Evolutionary conservation across 2,888 invertebrate genomes (phyloP), one percentile per base, ranked within the genome.

Genomic region (Idaea straminata): DNA sequence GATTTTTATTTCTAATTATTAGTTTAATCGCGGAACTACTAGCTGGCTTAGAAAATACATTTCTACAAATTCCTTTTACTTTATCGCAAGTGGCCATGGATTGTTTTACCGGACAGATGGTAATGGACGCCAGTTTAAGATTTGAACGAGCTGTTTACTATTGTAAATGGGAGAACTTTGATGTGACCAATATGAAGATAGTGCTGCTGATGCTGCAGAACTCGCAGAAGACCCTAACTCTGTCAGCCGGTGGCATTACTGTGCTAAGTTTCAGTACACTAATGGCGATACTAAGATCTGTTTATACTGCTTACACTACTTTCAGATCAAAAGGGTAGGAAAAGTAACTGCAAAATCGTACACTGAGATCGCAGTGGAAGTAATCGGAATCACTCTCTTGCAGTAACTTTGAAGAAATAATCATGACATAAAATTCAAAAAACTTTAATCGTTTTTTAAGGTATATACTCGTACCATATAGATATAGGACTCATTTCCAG

Each of bases 91-190:
- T 85, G 0, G 80, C 77, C 0, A 82, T 85, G 74, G 87, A 87
- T 67, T 89, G 89, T 68, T 76, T 80, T 0, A 78, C 78, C 3
- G 89, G 89, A 0, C 89, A 89, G 67, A 77, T 79, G 2, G 69
- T 89, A 0, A 81, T 84, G 62, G 85, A 89, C n/a, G 86, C 88
- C 0, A 82, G 81, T 65, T 16, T 71, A 0, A 62, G 64, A 0
- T 87, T 89, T 34, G 84, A 85, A 61, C 66, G 67, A 0, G 82
- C 88, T 0, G 81, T 89, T 0, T 89, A 88, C 57, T 74, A 74
- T 57, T 86, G 85, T 59, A 79, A 84, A 47, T 90, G 89, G 89
- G 89, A 89, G 72, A 83, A 84, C 16, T 88, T 87, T 35, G 79
- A 85, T 62, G 77, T 67, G 0, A 34, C 64, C 1, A 89, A 88